Percentiles rank a stretch among this genome's conserved stretches.
Evolutionary conservation across 2,888 invertebrate species (phyloP).

Genomic region (Geophilus truncorum): DNA sequence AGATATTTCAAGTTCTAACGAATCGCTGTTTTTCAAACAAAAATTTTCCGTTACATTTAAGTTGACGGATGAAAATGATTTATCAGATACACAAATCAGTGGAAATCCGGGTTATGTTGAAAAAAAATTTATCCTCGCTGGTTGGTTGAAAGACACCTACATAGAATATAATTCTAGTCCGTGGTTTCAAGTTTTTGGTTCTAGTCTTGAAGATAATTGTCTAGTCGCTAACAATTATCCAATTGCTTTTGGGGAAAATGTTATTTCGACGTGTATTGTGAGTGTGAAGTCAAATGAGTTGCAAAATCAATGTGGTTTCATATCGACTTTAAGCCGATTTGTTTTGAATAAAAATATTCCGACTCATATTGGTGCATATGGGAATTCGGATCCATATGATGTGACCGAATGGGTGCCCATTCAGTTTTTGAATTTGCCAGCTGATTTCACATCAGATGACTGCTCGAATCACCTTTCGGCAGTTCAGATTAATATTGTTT

Average conservation of each 20-base stretch:
- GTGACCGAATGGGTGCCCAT: background rate
- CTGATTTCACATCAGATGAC: background rate
- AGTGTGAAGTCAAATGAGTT: background rate
- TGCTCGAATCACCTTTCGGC: background rate
- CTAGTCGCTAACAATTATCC: background rate
- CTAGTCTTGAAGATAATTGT: background rate
- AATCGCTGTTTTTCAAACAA: background rate
- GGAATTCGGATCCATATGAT: background rate
- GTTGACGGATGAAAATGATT: background rate
- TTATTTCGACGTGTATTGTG: background rate
- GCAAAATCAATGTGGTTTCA: background rate
- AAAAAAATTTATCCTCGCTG: background rate
- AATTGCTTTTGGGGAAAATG: background rate
- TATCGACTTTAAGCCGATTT: background rate
- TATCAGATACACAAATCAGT: background rate
- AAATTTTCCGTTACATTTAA: background rate
- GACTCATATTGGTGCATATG: slow-evolving; percentile 14
- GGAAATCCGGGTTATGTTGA: slow-evolving; percentile 10
- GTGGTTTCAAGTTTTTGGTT: background rate
- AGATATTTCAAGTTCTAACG: background rate
- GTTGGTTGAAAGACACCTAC: background rate
- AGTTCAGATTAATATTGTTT: background rate
- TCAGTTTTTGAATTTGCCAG: background rate
- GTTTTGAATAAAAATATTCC: background rate
- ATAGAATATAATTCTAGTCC: background rate